A percentile compares a stretch with the other conserved stretches of the same genome.
Evolutionary conservation across 2,888 invertebrate genomes (phyloP).

Genomic region (Micropterix aruncella): DNA sequence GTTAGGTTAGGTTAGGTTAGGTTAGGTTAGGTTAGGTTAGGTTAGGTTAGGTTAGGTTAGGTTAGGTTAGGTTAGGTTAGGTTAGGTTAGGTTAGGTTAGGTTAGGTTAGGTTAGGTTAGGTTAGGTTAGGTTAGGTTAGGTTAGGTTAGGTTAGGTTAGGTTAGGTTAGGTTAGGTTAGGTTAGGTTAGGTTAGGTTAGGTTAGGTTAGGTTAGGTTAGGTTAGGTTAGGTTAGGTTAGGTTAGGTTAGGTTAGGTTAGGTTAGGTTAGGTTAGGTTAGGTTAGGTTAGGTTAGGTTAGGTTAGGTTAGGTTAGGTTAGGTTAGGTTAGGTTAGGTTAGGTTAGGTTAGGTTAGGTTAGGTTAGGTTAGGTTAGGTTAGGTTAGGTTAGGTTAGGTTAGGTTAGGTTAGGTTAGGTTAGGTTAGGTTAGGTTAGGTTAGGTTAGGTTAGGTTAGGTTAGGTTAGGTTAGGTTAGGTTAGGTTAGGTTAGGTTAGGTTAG

Average conservation of each 20-base stretch:
- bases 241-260: slow-evolving; percentile 10
- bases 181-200: slow-evolving; percentile 14
- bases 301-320: slow-evolving; percentile 11
- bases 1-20: slow-evolving; percentile 13
- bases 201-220: slow-evolving; percentile 14
- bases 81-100: slow-evolving; percentile 12
- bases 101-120: slow-evolving; percentile 12
- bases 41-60: slow-evolving; percentile 13
- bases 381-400: slow-evolving; percentile 10
- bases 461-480: slow-evolving; percentile 10
- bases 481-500: slow-evolving; percentile 10
- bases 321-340: slow-evolving; percentile 10
- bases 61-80: slow-evolving; percentile 12
- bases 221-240: slow-evolving; percentile 13
- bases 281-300: slow-evolving; percentile 11
- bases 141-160: slow-evolving; percentile 14
- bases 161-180: slow-evolving; percentile 14
- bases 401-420: slow-evolving; percentile 10
- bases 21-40: slow-evolving; percentile 12
- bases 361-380: slow-evolving; percentile 10
- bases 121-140: slow-evolving; percentile 13
- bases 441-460: slow-evolving; percentile 10
- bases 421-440: slow-evolving; percentile 10
- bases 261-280: slow-evolving; percentile 10
- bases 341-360: slow-evolving; percentile 10